phyloP scores from a whole-genome alignment of 1,140 invertebrate genomes.

The Antheraea pernyi region DNA sequence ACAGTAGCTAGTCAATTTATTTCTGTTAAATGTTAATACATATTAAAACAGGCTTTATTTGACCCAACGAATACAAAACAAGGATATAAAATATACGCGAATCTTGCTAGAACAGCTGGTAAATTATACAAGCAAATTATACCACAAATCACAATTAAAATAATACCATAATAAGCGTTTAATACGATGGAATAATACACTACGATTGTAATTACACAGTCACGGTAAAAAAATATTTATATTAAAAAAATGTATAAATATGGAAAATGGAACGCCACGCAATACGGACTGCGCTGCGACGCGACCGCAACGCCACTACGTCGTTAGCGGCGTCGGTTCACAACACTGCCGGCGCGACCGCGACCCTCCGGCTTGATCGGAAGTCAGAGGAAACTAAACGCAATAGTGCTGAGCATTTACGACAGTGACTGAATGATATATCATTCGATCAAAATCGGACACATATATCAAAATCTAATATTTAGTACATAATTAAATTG shows the following conservation, averaged over 20 bases:
- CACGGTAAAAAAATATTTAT: background rate
- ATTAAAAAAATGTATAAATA: conserved; percentile 6
- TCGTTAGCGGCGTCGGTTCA: conserved; percentile 12
- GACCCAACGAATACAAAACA: background rate
- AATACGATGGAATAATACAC: background rate
- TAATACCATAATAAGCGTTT: background rate
- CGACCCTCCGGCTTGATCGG: background rate
- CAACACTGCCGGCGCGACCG: conserved; percentile 3
- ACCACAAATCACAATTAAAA: background rate
- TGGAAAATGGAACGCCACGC: conserved; percentile 19
- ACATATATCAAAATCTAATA: no score
- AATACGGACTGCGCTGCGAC: conserved; percentile 12
- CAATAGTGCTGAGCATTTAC: background rate
- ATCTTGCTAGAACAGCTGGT: background rate
- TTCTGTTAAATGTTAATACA: no score
- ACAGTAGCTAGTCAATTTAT: no score
- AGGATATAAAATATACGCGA: background rate
- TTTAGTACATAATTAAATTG: no score
- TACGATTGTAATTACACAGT: background rate
- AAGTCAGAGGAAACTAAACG: background rate
- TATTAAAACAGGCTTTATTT: no score
- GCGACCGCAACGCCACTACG: conserved; percentile 14
- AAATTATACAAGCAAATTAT: background rate
- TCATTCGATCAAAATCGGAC: no score
- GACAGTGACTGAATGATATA: no score